phyloP scores from a whole-genome alignment of 2,113 vertebrate species.

The Perognathus longimembris region DNA sequence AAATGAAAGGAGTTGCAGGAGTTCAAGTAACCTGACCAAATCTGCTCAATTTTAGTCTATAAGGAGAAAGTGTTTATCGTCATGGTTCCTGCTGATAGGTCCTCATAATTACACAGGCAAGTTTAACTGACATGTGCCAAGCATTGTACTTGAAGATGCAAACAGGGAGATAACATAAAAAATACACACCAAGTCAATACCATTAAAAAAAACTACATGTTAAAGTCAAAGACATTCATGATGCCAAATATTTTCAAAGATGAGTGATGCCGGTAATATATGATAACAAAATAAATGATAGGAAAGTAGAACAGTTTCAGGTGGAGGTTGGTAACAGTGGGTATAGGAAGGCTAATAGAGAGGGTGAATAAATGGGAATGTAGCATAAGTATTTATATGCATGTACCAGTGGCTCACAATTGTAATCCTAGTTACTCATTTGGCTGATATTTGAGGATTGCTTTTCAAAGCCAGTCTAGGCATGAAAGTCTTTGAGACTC shows the following conservation, averaged over 20 bases:
- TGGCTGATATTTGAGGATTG: no score
- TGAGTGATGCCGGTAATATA: neutral
- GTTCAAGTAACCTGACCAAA: neutral
- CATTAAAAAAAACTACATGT: neutral
- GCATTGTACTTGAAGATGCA: neutral
- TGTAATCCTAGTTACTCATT: no score
- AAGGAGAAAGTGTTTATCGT: neutral
- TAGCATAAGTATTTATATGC: no score
- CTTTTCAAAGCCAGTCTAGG: no score
- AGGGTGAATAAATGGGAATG: no score
- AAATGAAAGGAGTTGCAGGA: neutral
- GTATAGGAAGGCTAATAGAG: neutral
- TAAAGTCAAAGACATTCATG: neutral
- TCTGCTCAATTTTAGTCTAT: neutral
- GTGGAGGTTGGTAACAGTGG: no score
- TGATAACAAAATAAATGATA: no score
- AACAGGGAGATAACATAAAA: neutral
- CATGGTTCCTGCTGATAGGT: neutral
- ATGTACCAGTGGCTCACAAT: neutral
- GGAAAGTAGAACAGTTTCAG: no score
- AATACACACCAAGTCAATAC: neutral
- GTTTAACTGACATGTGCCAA: neutral
- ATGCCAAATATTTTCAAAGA: neutral
- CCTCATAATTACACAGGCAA: neutral
- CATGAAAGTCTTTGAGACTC: no score